A percentile compares a stretch with the other conserved stretches of the same genome.
phyloP scores from a whole-genome alignment of 2,113 vertebrate genomes.

The Menidia beryllina region DNA sequence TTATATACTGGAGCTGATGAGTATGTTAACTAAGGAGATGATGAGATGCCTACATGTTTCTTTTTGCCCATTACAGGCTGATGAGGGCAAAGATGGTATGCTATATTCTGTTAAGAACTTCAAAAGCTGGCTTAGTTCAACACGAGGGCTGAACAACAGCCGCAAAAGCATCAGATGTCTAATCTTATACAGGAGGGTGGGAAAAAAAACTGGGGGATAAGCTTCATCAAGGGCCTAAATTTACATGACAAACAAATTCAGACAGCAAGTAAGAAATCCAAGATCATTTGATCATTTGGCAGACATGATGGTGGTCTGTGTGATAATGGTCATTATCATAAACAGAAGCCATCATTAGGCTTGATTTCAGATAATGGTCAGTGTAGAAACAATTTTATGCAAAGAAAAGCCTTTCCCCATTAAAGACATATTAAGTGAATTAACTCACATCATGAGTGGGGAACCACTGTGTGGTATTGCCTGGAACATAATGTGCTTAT shows the following conservation, averaged over 20 bases:
- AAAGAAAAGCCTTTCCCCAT: slow-evolving; percentile 78
- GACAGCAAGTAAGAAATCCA: slow-evolving; percentile 71
- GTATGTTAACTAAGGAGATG: slow-evolving; percentile 59
- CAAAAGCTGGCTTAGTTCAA: slow-evolving; percentile 72
- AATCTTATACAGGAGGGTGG: slow-evolving; percentile 62
- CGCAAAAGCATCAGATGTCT: slow-evolving; percentile 58
- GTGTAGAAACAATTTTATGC: slow-evolving; percentile 77
- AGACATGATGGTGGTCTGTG: slow-evolving; percentile 75
- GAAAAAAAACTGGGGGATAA: slow-evolving; percentile 34
- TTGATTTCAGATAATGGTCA: slow-evolving; percentile 84
- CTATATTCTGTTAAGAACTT: slow-evolving; percentile 68
- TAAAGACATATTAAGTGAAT: slow-evolving; percentile 83
- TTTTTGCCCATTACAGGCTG: slow-evolving; percentile 60
- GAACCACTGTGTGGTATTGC: slow-evolving; percentile 73
- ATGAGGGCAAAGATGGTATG: slow-evolving; percentile 61
- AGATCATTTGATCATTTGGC: slow-evolving; percentile 81
- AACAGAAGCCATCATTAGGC: slow-evolving; percentile 79
- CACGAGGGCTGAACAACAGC: slow-evolving; percentile 68
- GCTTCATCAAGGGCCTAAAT: slow-evolving; percentile 74
- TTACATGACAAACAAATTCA: slow-evolving; percentile 77
- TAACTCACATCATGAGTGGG: slow-evolving; percentile 77
- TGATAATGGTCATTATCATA: slow-evolving; percentile 82
- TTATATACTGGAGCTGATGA: slow-evolving; percentile 57
- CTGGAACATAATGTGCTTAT: slow-evolving; percentile 78
- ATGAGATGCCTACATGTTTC: slow-evolving; percentile 42